Conservation (phyloP, 1,140 invertebrate genomes). For the Trichogramma pretiosum region DNA sequence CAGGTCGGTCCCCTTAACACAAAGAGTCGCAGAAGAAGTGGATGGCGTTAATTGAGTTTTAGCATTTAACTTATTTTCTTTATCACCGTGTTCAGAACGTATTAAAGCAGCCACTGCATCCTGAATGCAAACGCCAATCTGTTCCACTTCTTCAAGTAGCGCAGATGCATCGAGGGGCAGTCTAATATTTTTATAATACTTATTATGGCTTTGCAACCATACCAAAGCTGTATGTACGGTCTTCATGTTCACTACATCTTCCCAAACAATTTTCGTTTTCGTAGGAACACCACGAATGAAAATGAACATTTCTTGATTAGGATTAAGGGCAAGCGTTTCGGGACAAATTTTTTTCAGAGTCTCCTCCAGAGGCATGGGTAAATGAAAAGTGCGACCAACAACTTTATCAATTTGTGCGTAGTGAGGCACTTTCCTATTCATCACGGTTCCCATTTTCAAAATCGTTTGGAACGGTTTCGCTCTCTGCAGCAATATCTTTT, state of each 20-base stretch:
- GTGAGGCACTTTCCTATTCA: conserved; percentile 26
- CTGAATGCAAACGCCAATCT: background rate
- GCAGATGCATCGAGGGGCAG: background rate
- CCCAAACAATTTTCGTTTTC: conserved; percentile 1
- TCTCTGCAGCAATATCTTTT: conserved; percentile 29
- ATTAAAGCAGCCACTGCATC: background rate
- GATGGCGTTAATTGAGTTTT: background rate
- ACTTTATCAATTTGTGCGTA: conserved; percentile 25
- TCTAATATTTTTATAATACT: conserved; percentile 5
- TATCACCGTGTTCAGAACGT: too few species aligned
- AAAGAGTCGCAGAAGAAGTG: background rate
- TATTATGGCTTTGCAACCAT: conserved; percentile 21
- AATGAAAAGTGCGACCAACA: conserved; percentile 30
- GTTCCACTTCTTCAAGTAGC: background rate
- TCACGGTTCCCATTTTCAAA: conserved; percentile 23
- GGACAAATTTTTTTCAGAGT: conserved; percentile 26
- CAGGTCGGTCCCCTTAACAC: too few species aligned
- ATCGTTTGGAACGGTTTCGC: conserved; percentile 33
- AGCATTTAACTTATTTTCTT: too few species aligned
- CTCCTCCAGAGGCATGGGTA: conserved; percentile 29
- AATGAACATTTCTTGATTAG: conserved; percentile 24
- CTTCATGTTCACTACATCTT: conserved; percentile 1
- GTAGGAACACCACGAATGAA: conserved; percentile 16
- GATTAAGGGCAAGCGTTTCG: conserved; percentile 19
- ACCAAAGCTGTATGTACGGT: conserved; percentile 19